Conservation (phyloP, 2,888 invertebrate species). For the Taphrorychus bicolor region DNA sequence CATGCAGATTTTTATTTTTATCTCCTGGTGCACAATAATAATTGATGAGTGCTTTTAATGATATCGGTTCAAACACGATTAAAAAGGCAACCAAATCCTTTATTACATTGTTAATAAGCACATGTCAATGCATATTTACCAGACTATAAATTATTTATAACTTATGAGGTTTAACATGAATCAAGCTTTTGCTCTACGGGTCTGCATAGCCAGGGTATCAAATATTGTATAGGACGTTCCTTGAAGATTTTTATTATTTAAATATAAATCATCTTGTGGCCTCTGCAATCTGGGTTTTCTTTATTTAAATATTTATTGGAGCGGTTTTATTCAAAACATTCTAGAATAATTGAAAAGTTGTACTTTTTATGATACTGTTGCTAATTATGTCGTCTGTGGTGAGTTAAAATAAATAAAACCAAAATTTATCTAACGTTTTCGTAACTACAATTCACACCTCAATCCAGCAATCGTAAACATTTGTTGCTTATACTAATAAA, state of each 20-base stretch:
- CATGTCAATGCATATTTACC: slow-evolving; percentile 5
- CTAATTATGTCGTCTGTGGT: no score
- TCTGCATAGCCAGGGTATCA: neutral
- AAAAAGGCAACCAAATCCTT: neutral
- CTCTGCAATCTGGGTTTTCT: no score
- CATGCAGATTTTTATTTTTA: no score
- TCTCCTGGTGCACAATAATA: neutral
- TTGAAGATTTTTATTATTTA: no score
- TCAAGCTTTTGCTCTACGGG: neutral
- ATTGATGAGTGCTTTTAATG: neutral
- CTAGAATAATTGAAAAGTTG: no score
- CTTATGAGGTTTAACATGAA: neutral
- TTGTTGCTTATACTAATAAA: neutral
- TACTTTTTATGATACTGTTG: no score
- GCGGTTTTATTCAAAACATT: no score
- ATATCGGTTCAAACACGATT: neutral
- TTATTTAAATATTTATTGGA: no score
- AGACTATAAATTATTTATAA: neutral
- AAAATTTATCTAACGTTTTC: no score
- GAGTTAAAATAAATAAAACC: no score
- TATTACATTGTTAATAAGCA: neutral
- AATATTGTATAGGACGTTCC: neutral
- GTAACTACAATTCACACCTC: no score
- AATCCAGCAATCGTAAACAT: neutral
- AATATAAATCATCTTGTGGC: no score